These are phyloP conservation scores for Ooceraea biroi DNA, from an alignment of 1,140 invertebrate genomes.

Conservation along the genomic window DNA sequence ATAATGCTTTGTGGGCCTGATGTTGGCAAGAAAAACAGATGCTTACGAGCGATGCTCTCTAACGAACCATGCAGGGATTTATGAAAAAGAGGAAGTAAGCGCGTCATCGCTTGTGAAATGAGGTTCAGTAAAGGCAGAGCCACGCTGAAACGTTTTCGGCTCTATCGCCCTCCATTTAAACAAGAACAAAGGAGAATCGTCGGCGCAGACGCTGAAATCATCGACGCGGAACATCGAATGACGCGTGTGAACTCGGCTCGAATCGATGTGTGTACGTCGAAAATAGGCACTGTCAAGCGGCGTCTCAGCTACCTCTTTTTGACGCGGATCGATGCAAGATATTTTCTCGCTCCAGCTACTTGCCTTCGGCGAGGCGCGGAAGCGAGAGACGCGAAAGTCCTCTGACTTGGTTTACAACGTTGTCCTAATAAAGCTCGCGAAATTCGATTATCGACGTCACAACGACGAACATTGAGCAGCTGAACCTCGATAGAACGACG, in stretches of 20 bases:
- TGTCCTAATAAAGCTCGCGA: background rate
- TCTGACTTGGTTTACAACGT: background rate
- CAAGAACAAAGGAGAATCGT: constrained; percentile 44
- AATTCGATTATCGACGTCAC: constrained; percentile 49
- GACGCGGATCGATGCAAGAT: background rate
- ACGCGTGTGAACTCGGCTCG: background rate
- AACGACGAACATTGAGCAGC: background rate
- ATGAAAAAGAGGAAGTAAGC: constrained; percentile 14
- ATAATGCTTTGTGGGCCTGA: background rate
- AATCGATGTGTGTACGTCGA: constrained; percentile 1
- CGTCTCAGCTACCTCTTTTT: constrained; percentile 4
- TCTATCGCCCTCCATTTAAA: constrained; percentile 54
- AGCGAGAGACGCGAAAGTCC: no score
- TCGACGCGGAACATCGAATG: background rate
- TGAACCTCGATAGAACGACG: background rate
- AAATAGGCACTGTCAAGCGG: constrained; percentile 38
- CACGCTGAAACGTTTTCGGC: background rate
- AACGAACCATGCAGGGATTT: constrained; percentile 13
- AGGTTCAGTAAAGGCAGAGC: constrained; percentile 30
- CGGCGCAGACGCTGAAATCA: constrained; percentile 25
- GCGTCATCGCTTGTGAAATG: constrained; percentile 41
- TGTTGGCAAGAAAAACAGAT: constrained; percentile 10
- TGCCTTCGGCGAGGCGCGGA: background rate
- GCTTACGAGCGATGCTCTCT: background rate
- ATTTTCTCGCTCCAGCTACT: constrained; percentile 5